phyloP scores from a whole-genome alignment of 1,140 invertebrate genomes.

The Matsumurasca onukii region DNA sequence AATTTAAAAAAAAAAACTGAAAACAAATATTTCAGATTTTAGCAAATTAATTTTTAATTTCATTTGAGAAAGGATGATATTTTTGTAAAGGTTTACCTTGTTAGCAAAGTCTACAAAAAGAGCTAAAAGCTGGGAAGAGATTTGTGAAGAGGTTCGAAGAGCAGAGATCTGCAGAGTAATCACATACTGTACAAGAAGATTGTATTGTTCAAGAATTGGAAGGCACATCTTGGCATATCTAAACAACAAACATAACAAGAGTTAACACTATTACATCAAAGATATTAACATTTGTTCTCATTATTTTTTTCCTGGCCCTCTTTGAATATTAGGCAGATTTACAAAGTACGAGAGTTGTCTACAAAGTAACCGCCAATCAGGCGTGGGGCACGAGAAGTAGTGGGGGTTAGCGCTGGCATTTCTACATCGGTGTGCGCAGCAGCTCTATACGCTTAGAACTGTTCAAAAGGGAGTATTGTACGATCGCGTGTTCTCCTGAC shows the following conservation, averaged over 20 bases:
- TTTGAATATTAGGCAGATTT: too few species aligned
- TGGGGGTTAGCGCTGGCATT: too few species aligned
- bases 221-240: slow-evolving; percentile 46
- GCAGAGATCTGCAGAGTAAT: slow-evolving; percentile 71
- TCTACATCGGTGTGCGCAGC: too few species aligned
- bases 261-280: neutral
- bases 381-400: too few species aligned
- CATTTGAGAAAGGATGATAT: neutral
- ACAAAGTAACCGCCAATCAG: too few species aligned
- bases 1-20: too few species aligned
- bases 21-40: too few species aligned
- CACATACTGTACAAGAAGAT: slow-evolving; percentile 73
- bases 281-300: neutral
- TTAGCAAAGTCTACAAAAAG: slow-evolving; percentile 82
- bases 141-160: slow-evolving; percentile 77
- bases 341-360: too few species aligned
- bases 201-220: slow-evolving; percentile 79
- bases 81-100: slow-evolving; percentile 58
- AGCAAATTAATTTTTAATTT: neutral
- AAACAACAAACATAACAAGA: slow-evolving; percentile 13
- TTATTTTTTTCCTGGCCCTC: too few species aligned
- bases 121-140: slow-evolving; percentile 77
- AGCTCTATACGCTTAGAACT: too few species aligned
- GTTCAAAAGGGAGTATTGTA: too few species aligned
- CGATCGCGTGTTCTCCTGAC: too few species aligned